These are phyloP conservation scores for Drosophila chauvacae DNA, from an alignment of 1,140 invertebrate genomes.

Conservation along the genomic window DNA sequence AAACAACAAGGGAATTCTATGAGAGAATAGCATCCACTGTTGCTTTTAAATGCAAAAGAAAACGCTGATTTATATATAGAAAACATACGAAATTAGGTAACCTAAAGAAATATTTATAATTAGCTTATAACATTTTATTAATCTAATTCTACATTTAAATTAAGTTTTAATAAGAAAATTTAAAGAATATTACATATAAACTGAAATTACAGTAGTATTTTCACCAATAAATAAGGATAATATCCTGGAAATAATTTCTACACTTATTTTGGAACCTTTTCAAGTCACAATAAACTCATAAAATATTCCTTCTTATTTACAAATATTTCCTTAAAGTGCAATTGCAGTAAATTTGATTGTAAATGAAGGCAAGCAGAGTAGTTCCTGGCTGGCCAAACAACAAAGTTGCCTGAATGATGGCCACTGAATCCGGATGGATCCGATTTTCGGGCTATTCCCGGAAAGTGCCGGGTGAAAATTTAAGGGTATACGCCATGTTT, in stretches of 20 bases:
- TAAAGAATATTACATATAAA: too few species aligned
- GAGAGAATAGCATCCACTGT: accelerated
- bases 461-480: conserved; percentile 10
- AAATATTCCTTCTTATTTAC: conserved; percentile 1
- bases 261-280: too few species aligned
- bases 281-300: not conserved
- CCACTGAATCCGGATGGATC: conserved; percentile 31
- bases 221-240: not conserved
- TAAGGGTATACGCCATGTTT: conserved; percentile 33
- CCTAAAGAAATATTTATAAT: too few species aligned
- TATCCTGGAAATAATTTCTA: not conserved
- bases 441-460: conserved; percentile 27
- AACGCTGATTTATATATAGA: not conserved
- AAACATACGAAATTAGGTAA: not conserved
- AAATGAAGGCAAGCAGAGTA: conserved; percentile 28
- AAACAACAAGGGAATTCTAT: not conserved
- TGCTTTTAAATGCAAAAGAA: not conserved
- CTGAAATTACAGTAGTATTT: not conserved
- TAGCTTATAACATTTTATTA: not conserved
- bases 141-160: not conserved
- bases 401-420: conserved; percentile 43
- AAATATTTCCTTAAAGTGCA: conserved; percentile 20
- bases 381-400: conserved; percentile 34
- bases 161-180: not conserved
- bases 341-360: conserved; percentile 69